These are phyloP conservation scores for Karalla daura DNA, from an alignment of 2,797 vertebrate genomes.

Conservation along the genomic window DNA sequence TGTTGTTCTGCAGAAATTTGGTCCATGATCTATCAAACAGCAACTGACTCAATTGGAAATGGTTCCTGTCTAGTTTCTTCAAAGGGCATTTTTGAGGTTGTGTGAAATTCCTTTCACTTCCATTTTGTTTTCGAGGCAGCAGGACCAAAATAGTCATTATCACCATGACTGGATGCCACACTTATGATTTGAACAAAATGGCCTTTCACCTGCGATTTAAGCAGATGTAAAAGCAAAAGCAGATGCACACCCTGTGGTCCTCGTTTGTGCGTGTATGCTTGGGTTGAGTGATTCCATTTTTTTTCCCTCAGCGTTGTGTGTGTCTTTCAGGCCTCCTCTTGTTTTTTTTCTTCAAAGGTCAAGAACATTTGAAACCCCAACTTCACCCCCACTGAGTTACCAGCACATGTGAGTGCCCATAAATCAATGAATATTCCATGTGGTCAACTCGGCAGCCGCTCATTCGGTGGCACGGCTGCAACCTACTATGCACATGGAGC, in stretches of 20 bases:
- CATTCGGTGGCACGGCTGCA: constrained; percentile 3
- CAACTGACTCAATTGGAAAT: neutral
- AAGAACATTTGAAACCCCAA: constrained; percentile 25
- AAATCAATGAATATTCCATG: constrained; percentile 29
- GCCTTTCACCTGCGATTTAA: constrained; percentile 5
- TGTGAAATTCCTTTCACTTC: neutral
- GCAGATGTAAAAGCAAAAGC: neutral
- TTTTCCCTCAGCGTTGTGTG: neutral
- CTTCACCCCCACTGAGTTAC: neutral
- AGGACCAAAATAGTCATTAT: constrained; percentile 1
- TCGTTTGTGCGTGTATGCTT: neutral
- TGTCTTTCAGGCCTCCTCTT: too few species aligned
- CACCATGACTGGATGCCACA: neutral
- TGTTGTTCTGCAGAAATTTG: neutral
- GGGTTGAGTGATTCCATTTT: neutral
- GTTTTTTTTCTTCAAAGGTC: neutral
- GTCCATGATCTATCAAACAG: neutral
- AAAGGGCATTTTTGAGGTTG: neutral
- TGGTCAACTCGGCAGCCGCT: constrained; percentile 11
- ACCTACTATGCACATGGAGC: constrained; percentile 18
- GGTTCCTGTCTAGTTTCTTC: neutral
- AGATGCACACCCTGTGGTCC: neutral
- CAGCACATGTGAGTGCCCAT: constrained; percentile 11
- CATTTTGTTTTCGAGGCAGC: neutral
- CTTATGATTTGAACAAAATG: neutral